Percentiles rank a stretch among this genome's conserved stretches.
Conservation (phyloP, 2,888 invertebrate species). For the Philhelius pedissequus region DNA sequence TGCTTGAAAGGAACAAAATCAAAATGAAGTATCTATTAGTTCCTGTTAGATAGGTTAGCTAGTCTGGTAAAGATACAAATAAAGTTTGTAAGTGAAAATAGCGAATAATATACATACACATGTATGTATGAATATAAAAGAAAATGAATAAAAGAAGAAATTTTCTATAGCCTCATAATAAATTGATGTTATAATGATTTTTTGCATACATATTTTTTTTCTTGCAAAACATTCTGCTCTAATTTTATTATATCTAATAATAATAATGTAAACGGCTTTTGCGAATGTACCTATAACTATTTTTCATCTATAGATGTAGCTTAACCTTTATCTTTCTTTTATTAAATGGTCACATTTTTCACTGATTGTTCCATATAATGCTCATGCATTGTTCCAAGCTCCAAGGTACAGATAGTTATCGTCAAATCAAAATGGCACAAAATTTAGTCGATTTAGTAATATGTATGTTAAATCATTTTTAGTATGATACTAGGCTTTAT, state of each 20-base stretch:
- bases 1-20: slow-evolving; percentile 48
- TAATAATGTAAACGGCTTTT: too few relatives aligned
- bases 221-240: background rate
- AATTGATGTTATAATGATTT: background rate
- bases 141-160: background rate
- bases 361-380: too few relatives aligned
- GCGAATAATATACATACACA: slow-evolving; percentile 20
- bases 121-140: slow-evolving; percentile 13
- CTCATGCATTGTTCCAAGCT: too few relatives aligned
- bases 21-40: slow-evolving; percentile 51
- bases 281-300: too few relatives aligned
- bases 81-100: slow-evolving; percentile 1
- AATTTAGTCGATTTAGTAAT: too few relatives aligned
- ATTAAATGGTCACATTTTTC: too few relatives aligned
- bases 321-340: too few relatives aligned
- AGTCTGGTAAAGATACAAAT: slow-evolving; percentile 16
- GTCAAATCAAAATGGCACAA: too few relatives aligned
- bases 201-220: background rate
- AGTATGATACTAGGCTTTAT: too few relatives aligned
- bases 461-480: too few relatives aligned
- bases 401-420: too few relatives aligned
- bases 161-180: background rate
- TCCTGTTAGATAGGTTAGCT: slow-evolving; percentile 15
- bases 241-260: background rate
- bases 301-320: too few relatives aligned